A percentile compares a stretch with the other conserved stretches of the same genome.
Evolutionary conservation across 2,888 invertebrate genomes (phyloP).

Genomic region (Lycocerus yunnanus): DNA sequence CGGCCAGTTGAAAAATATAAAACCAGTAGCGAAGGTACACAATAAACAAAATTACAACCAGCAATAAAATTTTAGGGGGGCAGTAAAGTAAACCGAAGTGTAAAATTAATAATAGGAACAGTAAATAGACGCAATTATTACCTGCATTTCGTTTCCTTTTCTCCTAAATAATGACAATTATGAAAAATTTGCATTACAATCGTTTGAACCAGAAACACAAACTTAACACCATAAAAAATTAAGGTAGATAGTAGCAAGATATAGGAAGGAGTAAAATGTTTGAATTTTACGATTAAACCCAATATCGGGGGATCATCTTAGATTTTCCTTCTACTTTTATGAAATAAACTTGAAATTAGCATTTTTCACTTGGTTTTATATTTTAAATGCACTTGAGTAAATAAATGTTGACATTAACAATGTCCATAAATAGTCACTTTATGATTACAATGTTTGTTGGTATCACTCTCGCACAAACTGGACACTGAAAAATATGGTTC

Average conservation of each 20-base stretch:
- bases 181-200: constrained; percentile 56
- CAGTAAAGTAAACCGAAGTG: constrained; percentile 29
- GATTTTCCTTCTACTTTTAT: constrained; percentile 43
- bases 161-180: constrained; percentile 45
- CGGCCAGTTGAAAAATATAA: neutral
- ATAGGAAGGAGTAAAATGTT: neutral
- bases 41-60: constrained; percentile 39
- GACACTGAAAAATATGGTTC: constrained; percentile 64
- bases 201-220: constrained; percentile 26
- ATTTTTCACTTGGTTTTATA: constrained; percentile 29
- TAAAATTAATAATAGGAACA: constrained; percentile 28
- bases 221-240: constrained; percentile 25
- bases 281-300: constrained; percentile 39
- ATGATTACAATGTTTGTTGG: constrained; percentile 46
- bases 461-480: constrained; percentile 48
- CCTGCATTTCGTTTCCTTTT: constrained; percentile 58
- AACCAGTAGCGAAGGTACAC: constrained; percentile 8
- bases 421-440: constrained; percentile 43
- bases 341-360: constrained; percentile 34
- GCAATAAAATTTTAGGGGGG: constrained; percentile 43
- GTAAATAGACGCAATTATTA: constrained; percentile 38
- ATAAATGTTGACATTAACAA: constrained; percentile 32
- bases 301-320: constrained; percentile 52
- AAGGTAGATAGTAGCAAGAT: constrained; percentile 4
- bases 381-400: constrained; percentile 17